phyloP scores from a whole-genome alignment of 2,888 invertebrate species.

The Noctua comes region DNA sequence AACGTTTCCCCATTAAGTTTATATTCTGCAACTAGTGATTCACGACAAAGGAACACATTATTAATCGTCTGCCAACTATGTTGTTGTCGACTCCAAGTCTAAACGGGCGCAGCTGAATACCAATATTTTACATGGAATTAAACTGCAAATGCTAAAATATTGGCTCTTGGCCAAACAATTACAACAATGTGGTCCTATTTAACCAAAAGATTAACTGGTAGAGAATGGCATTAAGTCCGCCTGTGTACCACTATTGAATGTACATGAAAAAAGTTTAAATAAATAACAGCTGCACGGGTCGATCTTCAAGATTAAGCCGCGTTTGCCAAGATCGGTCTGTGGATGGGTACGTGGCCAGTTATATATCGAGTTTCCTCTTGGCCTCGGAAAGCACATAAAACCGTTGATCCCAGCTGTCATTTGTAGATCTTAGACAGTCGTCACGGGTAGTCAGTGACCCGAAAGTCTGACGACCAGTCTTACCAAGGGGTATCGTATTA shows the following conservation, averaged over 20 bases:
- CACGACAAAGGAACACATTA: neutral
- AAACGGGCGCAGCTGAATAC: neutral
- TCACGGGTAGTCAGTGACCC: too few species aligned
- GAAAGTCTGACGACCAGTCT: too few species aligned
- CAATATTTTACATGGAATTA: conserved; percentile 1
- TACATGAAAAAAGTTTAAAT: too few species aligned
- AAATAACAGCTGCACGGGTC: neutral
- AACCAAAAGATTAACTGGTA: too few species aligned
- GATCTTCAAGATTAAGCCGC: neutral
- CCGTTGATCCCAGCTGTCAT: too few species aligned
- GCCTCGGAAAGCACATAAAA: neutral
- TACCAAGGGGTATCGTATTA: too few species aligned
- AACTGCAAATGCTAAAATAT: neutral
- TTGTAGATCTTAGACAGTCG: too few species aligned
- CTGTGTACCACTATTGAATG: too few species aligned
- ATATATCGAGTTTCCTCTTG: neutral
- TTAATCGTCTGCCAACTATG: neutral
- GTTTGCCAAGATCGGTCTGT: neutral
- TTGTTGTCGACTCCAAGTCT: neutral
- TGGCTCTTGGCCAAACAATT: neutral
- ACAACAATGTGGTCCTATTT: neutral
- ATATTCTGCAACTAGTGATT: neutral
- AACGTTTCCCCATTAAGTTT: neutral
- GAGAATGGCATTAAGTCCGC: too few species aligned
- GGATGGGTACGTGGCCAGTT: neutral